phyloP scores from a whole-genome alignment of 2,797 vertebrate species.

The Acrossocheilus wenchowensis region DNA sequence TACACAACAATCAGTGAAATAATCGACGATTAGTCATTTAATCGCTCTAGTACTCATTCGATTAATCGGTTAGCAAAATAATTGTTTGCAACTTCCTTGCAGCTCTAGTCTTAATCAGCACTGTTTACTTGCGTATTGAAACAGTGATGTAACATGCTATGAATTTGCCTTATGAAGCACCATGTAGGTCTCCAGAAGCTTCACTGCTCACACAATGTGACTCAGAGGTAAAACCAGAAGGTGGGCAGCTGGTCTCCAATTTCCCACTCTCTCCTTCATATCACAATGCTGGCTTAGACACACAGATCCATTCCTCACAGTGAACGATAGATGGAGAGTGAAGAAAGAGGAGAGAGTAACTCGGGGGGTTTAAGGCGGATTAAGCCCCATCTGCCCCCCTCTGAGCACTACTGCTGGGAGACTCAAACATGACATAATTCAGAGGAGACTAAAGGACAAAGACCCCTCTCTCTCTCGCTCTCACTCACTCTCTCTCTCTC shows the following conservation, averaged over 20 bases:
- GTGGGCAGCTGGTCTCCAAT: not conserved
- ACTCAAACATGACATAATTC: slow-evolving; percentile 53
- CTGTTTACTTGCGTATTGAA: not conserved
- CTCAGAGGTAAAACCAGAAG: not conserved
- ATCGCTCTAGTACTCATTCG: not conserved
- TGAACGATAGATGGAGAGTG: not conserved
- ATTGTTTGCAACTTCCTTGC: not conserved
- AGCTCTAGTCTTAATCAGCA: not conserved
- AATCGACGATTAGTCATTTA: not conserved
- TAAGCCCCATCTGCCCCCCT: slow-evolving; percentile 13
- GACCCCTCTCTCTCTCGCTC: not conserved
- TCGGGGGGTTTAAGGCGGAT: slow-evolving; percentile 29
- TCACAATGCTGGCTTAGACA: slow-evolving; percentile 12
- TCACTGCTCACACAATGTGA: not conserved
- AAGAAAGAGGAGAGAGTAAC: slow-evolving; percentile 4
- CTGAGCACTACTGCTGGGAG: slow-evolving; percentile 40
- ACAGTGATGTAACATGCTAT: not conserved
- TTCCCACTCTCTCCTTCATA: slow-evolving; percentile 15
- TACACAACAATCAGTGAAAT: not conserved
- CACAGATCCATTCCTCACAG: slow-evolving; percentile 10
- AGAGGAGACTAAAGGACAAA: slow-evolving; percentile 47
- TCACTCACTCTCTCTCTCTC: not conserved
- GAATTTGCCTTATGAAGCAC: not conserved
- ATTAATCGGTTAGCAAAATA: not conserved
- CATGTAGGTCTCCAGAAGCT: not conserved